Base-by-base conservation (phyloP, 2,113 vertebrate species). In the Casuarius casuarius region DNA sequence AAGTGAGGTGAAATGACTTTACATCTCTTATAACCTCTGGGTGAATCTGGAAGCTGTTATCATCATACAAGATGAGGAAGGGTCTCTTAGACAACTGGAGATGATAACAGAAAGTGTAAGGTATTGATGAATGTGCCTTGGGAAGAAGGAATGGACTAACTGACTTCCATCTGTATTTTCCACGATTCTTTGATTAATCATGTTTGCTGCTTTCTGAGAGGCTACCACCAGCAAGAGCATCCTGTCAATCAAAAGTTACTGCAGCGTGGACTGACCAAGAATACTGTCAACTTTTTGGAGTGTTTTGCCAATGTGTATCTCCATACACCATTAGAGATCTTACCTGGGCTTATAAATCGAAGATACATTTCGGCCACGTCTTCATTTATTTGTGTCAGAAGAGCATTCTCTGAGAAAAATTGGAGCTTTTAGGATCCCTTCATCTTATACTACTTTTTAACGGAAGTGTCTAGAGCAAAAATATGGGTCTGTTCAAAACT, bases 161-260 rank as follows among this genome's bases (percentile, higher is more conserved):
- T 90, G 82, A 68, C 49, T 84, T 42, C 19, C 20, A 35, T 52
- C 16, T 4, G 0, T 84, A 40, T 84, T 75, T 89, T 40, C 35
- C 17, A 58, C 0, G 0, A 20, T 75, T 48, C n/a, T 48, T 77
- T 84, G 2, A 0, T 70, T 83, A 49, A 6, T 70, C 15, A 46
- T 19, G 18, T 68, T 66, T 87, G 12, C 70, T 78, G 23, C 31
- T 89, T 66, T 67, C 21, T 67, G 52, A 72, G 38, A 56, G 9
- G 3, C 74, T 72, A 40, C 4, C 48, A 59, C 38, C 19, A 3
- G 70, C 62, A 75, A 79, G 58, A 65, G 75, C 12, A 5, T 71
- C 73, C 40, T 54, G 29, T 46, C 65, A 89, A 19, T 10, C 23
- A 68, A 46, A 22, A 56, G 65, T 44, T 81, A 15, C 48, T 87